Percentiles rank a stretch among this genome's conserved stretches.
Evolutionary conservation across 1,140 invertebrate genomes (phyloP).

Genomic region (Drosophila nigrodunni): DNA sequence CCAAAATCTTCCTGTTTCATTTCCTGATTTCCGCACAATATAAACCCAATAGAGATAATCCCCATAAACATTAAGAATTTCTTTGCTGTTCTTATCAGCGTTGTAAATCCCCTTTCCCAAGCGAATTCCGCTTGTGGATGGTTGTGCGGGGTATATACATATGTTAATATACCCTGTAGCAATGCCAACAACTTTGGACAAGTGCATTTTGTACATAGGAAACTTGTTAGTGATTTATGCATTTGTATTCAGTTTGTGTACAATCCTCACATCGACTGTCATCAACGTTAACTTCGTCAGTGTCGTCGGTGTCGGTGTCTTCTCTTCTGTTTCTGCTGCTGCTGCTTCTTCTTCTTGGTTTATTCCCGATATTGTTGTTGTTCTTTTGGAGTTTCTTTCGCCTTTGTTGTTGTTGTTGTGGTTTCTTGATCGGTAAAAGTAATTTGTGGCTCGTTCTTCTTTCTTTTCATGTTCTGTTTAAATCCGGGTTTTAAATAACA

Average conservation of each 20-base stretch:
- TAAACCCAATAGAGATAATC: neutral
- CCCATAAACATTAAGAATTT: slow-evolving; percentile 37
- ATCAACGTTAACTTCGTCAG: slow-evolving; percentile 34
- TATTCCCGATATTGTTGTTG: slow-evolving; percentile 21
- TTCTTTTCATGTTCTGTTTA: slow-evolving; percentile 71
- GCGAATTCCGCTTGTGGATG: slow-evolving; percentile 47
- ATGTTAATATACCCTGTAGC: slow-evolving; percentile 10
- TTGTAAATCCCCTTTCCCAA: slow-evolving; percentile 55
- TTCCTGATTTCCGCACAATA: slow-evolving; percentile 26
- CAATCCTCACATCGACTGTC: slow-evolving; percentile 46
- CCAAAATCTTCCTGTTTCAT: neutral
- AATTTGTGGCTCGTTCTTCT: slow-evolving; percentile 73
- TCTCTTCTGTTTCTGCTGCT: slow-evolving; percentile 17
- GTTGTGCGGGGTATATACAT: slow-evolving; percentile 33
- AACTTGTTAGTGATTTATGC: slow-evolving; percentile 74
- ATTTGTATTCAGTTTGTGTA: slow-evolving; percentile 74
- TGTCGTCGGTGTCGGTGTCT: slow-evolving; percentile 11
- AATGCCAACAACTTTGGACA: slow-evolving; percentile 68
- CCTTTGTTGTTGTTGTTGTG: slow-evolving; percentile 33
- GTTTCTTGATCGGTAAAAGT: slow-evolving; percentile 73
- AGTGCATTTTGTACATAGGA: slow-evolving; percentile 78
- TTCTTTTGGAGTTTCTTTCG: slow-evolving; percentile 22
- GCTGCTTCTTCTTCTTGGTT: slow-evolving; percentile 26
- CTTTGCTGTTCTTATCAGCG: neutral
- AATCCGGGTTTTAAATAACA: slow-evolving; percentile 80